phyloP scores from a whole-genome alignment of 2,113 vertebrate species.

The Lagopus leucura region DNA sequence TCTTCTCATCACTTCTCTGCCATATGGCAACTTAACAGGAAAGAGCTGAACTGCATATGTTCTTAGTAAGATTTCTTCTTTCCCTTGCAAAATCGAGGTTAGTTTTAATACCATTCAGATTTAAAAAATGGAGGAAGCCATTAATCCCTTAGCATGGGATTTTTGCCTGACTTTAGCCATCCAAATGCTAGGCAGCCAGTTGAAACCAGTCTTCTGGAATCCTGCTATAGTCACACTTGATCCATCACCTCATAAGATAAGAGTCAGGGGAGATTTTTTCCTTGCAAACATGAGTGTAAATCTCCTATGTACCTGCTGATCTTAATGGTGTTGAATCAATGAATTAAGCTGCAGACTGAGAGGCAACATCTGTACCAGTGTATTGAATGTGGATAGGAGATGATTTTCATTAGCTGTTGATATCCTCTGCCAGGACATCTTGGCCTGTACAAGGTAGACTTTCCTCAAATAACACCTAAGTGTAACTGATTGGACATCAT shows the following conservation, averaged over 20 bases:
- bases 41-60: conserved; percentile 64
- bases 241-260: background rate
- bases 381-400: background rate
- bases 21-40: conserved; percentile 71
- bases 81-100: conserved; percentile 27
- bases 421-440: background rate
- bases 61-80: conserved; percentile 59
- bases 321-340: background rate
- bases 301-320: background rate
- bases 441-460: background rate
- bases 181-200: background rate
- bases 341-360: background rate
- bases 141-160: background rate
- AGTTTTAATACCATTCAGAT: conserved; percentile 35
- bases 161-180: background rate
- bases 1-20: conserved; percentile 59
- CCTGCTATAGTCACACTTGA: background rate
- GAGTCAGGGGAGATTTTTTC: background rate
- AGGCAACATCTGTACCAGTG: background rate
- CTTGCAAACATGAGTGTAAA: rapidly evolving
- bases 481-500: rapidly evolving
- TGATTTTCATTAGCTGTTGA: background rate
- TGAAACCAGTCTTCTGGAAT: background rate
- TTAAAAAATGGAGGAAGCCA: conserved; percentile 24
- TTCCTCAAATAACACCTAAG: background rate